Conservation (phyloP, 30 jellyfish, hydroid and myxozoan species). For the Hydractinia symbiolongicarpus region DNA sequence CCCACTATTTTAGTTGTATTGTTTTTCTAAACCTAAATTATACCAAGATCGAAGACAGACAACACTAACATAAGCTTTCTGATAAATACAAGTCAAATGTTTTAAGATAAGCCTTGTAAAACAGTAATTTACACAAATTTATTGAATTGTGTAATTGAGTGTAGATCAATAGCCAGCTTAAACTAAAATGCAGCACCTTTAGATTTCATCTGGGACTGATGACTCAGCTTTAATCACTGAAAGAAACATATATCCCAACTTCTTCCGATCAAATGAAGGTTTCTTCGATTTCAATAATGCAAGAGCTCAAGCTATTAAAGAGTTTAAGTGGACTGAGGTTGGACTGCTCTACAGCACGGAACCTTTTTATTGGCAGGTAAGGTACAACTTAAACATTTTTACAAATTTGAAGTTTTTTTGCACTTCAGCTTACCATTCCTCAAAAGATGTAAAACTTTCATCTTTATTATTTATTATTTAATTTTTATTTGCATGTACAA, state of each 20-base stretch:
- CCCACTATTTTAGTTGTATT: too few relatives aligned
- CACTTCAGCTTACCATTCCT: too few relatives aligned
- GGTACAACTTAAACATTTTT: not conserved
- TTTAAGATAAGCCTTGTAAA: too few relatives aligned
- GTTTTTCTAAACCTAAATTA: too few relatives aligned
- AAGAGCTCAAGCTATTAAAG: constrained; percentile 52
- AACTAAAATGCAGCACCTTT: not conserved
- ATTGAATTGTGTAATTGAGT: too few relatives aligned
- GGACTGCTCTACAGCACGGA: constrained; percentile 60
- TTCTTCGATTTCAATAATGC: constrained; percentile 52
- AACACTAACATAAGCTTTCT: too few relatives aligned
- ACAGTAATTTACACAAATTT: too few relatives aligned
- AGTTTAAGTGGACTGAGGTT: constrained; percentile 52
- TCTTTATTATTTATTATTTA: too few relatives aligned
- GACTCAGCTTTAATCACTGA: constrained; percentile 46
- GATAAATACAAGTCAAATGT: too few relatives aligned
- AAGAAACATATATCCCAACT: constrained; percentile 40
- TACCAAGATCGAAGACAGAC: too few relatives aligned
- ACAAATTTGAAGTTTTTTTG: not conserved
- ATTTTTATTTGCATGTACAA: too few relatives aligned
- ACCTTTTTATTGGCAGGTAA: constrained; percentile 50
- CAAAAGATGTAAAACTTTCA: too few relatives aligned
- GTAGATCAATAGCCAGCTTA: not conserved
- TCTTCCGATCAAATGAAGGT: constrained; percentile 72
- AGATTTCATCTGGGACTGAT: constrained; percentile 71